Evolutionary conservation across 2,888 invertebrate species (phyloP), one percentile per base, ranked within the genome.

Genomic region (Augiades crinisus): DNA sequence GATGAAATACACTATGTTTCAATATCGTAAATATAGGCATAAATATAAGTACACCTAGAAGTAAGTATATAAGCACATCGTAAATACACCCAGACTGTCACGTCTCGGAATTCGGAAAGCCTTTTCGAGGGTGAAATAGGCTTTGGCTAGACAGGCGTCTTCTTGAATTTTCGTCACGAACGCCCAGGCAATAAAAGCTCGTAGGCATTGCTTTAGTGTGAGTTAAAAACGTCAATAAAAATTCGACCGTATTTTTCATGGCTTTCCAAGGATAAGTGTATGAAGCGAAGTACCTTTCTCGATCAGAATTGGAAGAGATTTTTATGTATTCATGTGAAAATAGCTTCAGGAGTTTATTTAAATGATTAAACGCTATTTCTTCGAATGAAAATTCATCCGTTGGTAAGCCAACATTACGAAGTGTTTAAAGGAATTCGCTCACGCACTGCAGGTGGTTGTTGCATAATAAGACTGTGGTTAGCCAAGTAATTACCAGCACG

Each of bases 91-190:
- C 8, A 44, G 43, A 33, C 27, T 33, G 19, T 43, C 43, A 13
- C 21, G 31, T 12, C 30, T 43, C 12, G 16, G 31, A 31, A 30
- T 27, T 17, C 19, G 10, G 19, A 33, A 44, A 33, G 14, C 19
- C 21, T 45, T 45, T 33, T 6, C 31, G 14, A 13, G 22, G 14
- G 14, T n/a, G 19, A 44, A 45, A 22, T 14, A 45, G 44, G 33
- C 33, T 45, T 45, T 14, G 21, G 44, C 44, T 45, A 33, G 33
- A 45, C 33, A 45, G 44, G 5, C 21, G 30, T 17, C 43, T 19
- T 6, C 22, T 45, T 34, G 19, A 45, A 45, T 45, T 33, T 45
- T 34, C 22, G 34, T 45, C 22, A 45, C 44, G 44, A 45, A 45
- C 44, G 44, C n/a, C 27, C 31, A 34, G n/a, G 21, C 33, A 44